A percentile compares a stretch with the other conserved stretches of the same genome.
phyloP scores from a whole-genome alignment of 2,113 vertebrate genomes.

The Caranx ignobilis region DNA sequence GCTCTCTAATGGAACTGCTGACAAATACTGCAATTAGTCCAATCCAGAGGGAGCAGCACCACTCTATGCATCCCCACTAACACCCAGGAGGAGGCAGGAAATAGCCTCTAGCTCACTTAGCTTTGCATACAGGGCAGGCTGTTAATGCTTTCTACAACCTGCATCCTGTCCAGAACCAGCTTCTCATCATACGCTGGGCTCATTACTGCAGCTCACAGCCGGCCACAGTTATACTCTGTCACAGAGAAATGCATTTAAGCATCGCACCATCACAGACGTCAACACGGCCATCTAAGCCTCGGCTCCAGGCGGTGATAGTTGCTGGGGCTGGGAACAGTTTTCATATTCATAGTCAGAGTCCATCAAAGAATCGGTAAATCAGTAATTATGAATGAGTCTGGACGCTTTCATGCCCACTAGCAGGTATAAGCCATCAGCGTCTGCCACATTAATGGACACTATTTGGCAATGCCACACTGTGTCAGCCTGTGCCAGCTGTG shows the following conservation, averaged over 20 bases:
- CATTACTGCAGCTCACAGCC: conserved; percentile 49
- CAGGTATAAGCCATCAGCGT: conserved; percentile 55
- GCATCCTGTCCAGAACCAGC: conserved; percentile 48
- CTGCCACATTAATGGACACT: conserved; percentile 55
- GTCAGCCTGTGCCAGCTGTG: conserved; percentile 60
- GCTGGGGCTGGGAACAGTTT: conserved; percentile 49
- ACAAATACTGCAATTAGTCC: conserved; percentile 73
- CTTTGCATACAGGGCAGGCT: conserved; percentile 39
- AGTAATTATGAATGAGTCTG: conserved; percentile 59
- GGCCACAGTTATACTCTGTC: conserved; percentile 38
- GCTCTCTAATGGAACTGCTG: conserved; percentile 64
- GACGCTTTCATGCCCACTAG: conserved; percentile 52
- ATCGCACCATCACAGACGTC: conserved; percentile 42
- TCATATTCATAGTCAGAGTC: conserved; percentile 64
- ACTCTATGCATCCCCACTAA: conserved; percentile 42
- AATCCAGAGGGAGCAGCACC: conserved; percentile 55
- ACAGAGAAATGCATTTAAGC: conserved; percentile 45
- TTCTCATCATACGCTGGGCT: conserved; percentile 29
- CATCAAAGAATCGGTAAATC: conserved; percentile 57
- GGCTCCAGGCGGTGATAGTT: conserved; percentile 23
- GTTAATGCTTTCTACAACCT: conserved; percentile 53
- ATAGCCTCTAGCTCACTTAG: conserved; percentile 62
- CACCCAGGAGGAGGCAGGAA: conserved; percentile 50
- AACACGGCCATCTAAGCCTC: conserved; percentile 24
- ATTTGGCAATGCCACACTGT: conserved; percentile 59